These are phyloP conservation scores for Ramazzottius varieornatus DNA, from an alignment of 2,888 invertebrate genomes.

Conservation along the genomic window DNA sequence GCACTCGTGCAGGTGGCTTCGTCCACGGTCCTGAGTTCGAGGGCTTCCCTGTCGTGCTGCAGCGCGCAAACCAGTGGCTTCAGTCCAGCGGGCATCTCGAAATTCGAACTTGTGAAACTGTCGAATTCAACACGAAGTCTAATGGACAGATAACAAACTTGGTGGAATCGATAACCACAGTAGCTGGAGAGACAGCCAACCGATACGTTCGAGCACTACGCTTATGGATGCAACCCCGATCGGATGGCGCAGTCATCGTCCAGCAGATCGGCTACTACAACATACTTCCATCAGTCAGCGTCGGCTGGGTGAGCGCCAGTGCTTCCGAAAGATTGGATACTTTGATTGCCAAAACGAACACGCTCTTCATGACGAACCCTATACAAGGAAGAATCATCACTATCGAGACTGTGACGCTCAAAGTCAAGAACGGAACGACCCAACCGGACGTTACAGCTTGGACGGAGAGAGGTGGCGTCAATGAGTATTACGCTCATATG, in stretches of 20 bases:
- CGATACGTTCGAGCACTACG: background rate
- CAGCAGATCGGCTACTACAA: constrained; percentile 4
- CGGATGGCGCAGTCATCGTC: background rate
- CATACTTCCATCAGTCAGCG: background rate
- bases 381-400: background rate
- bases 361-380: background rate
- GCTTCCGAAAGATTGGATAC: background rate
- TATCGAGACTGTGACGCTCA: background rate
- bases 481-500: background rate
- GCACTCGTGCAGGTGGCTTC: background rate
- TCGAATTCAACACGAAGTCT: background rate
- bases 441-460: background rate
- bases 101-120: background rate
- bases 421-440: background rate
- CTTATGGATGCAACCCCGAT: background rate
- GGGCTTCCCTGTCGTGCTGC: background rate
- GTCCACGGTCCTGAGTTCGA: background rate
- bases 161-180: background rate
- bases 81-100: background rate
- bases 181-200: background rate
- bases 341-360: background rate
- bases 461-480: background rate
- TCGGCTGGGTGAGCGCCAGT: background rate
- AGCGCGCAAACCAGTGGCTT: background rate
- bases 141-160: background rate